These are phyloP conservation scores for Blera fallax DNA, from an alignment of 2,888 invertebrate species.

Conservation along the genomic window DNA sequence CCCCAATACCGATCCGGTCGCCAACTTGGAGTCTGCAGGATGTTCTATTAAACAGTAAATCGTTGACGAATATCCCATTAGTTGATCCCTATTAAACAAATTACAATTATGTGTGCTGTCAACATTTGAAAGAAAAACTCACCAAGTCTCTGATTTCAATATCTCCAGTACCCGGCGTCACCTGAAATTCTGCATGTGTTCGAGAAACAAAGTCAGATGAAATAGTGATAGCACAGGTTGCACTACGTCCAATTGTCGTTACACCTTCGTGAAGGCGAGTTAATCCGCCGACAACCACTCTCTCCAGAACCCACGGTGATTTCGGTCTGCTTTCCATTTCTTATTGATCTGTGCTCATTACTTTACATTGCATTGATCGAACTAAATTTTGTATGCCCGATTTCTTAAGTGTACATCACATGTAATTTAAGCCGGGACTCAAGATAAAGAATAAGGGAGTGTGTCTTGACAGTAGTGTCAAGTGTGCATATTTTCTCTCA, in stretches of 20 bases:
- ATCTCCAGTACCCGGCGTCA: slow-evolving; percentile 62
- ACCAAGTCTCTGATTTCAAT: slow-evolving; percentile 76
- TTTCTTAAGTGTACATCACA: not conserved
- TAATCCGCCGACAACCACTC: slow-evolving; percentile 67
- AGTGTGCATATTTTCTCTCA: not conserved
- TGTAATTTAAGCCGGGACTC: not conserved
- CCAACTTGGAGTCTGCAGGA: slow-evolving; percentile 41
- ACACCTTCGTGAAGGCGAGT: slow-evolving; percentile 74
- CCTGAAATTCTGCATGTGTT: slow-evolving; percentile 76
- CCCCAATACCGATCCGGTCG: slow-evolving; percentile 77
- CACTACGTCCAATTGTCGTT: slow-evolving; percentile 76
- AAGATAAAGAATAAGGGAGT: not conserved
- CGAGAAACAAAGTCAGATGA: slow-evolving; percentile 76
- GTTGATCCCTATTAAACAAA: slow-evolving; percentile 74
- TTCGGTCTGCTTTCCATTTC: slow-evolving; percentile 48
- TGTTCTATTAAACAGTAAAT: not conserved
- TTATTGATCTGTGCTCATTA: not conserved
- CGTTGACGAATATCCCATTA: slow-evolving; percentile 79
- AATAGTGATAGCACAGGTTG: slow-evolving; percentile 55
- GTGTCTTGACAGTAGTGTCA: not conserved
- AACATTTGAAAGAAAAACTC: slow-evolving; percentile 40
- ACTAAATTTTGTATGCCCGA: not conserved
- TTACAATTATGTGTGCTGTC: slow-evolving; percentile 12
- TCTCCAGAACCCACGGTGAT: slow-evolving; percentile 75
- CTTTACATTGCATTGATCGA: not conserved